phyloP scores from a whole-genome alignment of 2,113 vertebrate genomes.

The Callocephalon fimbriatum region DNA sequence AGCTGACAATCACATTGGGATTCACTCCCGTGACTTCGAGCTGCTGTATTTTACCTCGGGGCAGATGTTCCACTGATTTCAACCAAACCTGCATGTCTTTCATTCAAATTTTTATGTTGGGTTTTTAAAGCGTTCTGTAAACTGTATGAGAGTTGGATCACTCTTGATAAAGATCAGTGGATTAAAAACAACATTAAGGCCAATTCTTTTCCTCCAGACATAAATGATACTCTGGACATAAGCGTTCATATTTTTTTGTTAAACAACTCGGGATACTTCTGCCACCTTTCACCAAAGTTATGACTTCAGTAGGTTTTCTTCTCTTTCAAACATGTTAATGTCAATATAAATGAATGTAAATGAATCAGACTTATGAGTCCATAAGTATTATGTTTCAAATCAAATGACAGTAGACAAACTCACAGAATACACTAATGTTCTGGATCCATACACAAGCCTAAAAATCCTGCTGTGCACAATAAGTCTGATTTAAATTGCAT shows the following conservation, averaged over 20 bases:
- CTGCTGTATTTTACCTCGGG: neutral
- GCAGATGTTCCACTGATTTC: neutral
- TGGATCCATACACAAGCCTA: neutral
- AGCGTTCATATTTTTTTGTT: neutral
- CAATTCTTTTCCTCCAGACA: neutral
- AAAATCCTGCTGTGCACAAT: neutral
- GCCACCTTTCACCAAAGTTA: neutral
- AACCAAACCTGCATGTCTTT: neutral
- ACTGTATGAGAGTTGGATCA: neutral
- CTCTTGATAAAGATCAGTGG: neutral
- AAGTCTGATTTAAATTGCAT: neutral
- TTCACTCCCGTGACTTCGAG: neutral
- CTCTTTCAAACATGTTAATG: conserved; percentile 19
- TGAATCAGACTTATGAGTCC: neutral
- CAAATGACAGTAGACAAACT: neutral
- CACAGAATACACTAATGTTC: neutral
- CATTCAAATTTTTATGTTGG: neutral
- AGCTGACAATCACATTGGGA: neutral
- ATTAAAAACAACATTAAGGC: neutral
- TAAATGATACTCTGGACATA: neutral
- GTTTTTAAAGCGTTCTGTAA: neutral
- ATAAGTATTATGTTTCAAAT: neutral
- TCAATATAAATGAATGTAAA: neutral
- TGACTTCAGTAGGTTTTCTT: neutral
- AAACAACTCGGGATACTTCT: neutral